phyloP scores from a whole-genome alignment of 2,888 invertebrate species.

The Blastobasis lacticolella region DNA sequence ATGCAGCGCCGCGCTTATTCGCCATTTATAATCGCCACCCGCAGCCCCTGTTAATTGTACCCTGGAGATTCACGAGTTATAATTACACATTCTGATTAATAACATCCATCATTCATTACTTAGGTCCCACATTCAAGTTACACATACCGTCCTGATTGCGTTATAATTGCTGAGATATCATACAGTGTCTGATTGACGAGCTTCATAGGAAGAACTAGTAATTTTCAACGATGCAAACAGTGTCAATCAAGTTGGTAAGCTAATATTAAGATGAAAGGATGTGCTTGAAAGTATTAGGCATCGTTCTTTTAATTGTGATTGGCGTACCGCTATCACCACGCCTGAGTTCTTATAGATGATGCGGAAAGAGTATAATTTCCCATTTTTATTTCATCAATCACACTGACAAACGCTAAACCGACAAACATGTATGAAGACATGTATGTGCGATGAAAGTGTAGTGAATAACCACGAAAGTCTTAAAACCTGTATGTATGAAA shows the following conservation, averaged over 20 bases:
- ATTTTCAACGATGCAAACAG: conserved; percentile 1
- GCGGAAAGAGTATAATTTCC: no score
- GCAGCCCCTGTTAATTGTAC: conserved; percentile 21
- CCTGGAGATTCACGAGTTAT: conserved; percentile 24
- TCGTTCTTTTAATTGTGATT: no score
- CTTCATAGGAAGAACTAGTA: conserved; percentile 1
- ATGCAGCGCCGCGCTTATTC: conserved; percentile 7
- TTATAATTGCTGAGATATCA: conserved; percentile 57
- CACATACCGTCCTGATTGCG: conserved; percentile 29
- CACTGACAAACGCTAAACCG: no score
- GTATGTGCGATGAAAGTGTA: no score
- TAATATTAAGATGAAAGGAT: neutral
- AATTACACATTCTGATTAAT: conserved; percentile 52
- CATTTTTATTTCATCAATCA: no score
- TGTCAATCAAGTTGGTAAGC: conserved; percentile 8
- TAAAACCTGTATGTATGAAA: no score
- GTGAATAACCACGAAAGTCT: no score
- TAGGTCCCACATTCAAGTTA: conserved; percentile 4
- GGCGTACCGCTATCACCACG: no score
- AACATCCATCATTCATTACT: conserved; percentile 33
- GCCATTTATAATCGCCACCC: conserved; percentile 5
- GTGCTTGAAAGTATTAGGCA: no score
- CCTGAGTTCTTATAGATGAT: no score
- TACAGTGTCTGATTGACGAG: conserved; percentile 20
- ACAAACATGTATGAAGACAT: no score